Percentiles rank a stretch among this genome's conserved stretches.
phyloP scores from a whole-genome alignment of 1,140 invertebrate species.

The Centruroides sculpturatus region DNA sequence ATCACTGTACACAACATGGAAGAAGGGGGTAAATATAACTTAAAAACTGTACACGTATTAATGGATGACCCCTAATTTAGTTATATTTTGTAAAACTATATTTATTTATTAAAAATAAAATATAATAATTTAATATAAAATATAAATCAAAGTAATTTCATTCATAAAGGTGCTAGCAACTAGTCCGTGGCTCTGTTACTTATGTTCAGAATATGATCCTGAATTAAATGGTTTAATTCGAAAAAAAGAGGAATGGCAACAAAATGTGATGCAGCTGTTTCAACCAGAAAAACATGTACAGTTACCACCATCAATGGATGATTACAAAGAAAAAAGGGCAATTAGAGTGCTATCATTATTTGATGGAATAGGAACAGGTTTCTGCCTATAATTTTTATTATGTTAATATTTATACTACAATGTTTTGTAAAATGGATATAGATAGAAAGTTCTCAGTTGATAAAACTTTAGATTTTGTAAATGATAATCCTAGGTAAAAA shows the following conservation, averaged over 20 bases:
- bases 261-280: constrained; percentile 20
- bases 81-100: too few species aligned
- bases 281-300: constrained; percentile 5
- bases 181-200: constrained; percentile 23
- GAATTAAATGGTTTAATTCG: constrained; percentile 16
- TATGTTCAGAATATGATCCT: constrained; percentile 17
- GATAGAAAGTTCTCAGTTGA: too few species aligned
- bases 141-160: not conserved
- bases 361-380: constrained; percentile 42
- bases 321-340: constrained; percentile 20
- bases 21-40: too few species aligned
- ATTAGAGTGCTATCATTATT: constrained; percentile 40
- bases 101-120: too few species aligned
- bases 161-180: constrained; percentile 11
- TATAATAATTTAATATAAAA: too few species aligned
- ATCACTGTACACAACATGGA: too few species aligned
- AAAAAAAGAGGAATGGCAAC: constrained; percentile 20
- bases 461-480: too few species aligned
- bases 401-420: not conserved
- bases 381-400: not conserved
- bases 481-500: too few species aligned
- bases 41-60: too few species aligned
- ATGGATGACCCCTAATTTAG: too few species aligned
- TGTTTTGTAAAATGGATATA: too few species aligned
- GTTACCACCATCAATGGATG: not conserved